phyloP scores from a whole-genome alignment of 2,888 invertebrate genomes.

The Arrhopalites spinosus region DNA sequence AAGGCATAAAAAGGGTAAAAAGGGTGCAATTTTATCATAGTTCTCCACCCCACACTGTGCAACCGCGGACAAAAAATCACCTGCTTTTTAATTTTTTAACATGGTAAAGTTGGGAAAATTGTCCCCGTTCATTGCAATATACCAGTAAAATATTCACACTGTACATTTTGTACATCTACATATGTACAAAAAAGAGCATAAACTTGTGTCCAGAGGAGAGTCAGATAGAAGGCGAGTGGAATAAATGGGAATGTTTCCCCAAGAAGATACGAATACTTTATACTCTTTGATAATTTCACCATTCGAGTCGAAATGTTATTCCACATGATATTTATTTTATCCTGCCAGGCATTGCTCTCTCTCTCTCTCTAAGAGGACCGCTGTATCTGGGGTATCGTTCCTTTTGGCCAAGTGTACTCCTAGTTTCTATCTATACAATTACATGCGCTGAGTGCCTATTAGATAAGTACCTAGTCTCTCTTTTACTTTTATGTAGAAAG shows the following conservation, averaged over 20 bases:
- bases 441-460: slow-evolving; percentile 2
- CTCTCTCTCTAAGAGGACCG: too few relatives aligned
- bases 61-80: too few relatives aligned
- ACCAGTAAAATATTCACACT: too few relatives aligned
- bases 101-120: too few relatives aligned
- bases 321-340: slow-evolving; percentile 23
- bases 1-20: not conserved
- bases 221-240: not conserved
- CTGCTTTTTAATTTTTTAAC: too few relatives aligned
- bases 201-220: not conserved
- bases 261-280: slow-evolving; percentile 20
- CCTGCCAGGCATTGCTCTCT: slow-evolving; percentile 9
- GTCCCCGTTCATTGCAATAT: too few relatives aligned
- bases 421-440: not conserved
- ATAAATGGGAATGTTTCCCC: slow-evolving; percentile 24
- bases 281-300: slow-evolving; percentile 24
- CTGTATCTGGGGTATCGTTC: too few relatives aligned
- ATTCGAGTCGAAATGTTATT: slow-evolving; percentile 13
- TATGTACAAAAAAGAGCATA: not conserved
- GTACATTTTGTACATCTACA: too few relatives aligned
- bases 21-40: too few relatives aligned
- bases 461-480: slow-evolving; percentile 9
- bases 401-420: too few relatives aligned
- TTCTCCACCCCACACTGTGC: too few relatives aligned
- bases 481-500: too few relatives aligned